Evolutionary conservation across 1,140 invertebrate genomes (phyloP), one percentile per base, ranked within the genome.

Genomic region (Eupristina koningsbergeri): DNA sequence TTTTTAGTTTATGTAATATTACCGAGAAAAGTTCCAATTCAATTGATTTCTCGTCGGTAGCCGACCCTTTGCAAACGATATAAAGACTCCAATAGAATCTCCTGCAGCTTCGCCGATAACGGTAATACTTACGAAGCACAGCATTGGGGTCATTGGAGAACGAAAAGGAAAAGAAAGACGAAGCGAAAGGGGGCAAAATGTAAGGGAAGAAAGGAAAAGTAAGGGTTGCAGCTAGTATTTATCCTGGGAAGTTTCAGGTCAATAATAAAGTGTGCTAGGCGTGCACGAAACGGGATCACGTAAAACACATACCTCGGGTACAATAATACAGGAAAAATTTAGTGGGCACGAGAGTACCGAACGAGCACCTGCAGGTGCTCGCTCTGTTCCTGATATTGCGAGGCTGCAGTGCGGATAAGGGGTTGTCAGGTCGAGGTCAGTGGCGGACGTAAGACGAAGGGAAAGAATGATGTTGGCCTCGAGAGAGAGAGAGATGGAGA

Each of bases 21-120:
- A 67, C 34, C 31, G 22, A 67, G 3, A 5, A 67, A 36, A 67
- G 6, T 71, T 19, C 0, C 22, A n/a, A 11, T 31, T 22, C 36
- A n/a, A 71, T 71, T 71, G 67, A 7, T 58, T 71, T 41, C 22
- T 41, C 19, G 36, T 41, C 36, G 17, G 36, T 39, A 36, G 29
- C 39, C 22, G 8, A 22, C 11, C 19, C 77, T 50, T 29, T 36
- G 2, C 22, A 61, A 75, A 61, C 58, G 53, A 58, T 36, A 81
- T 61, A 75, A 75, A 75, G 71, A 75, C 64, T 75, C 61, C 71
- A 63, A 81, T 63, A 58, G 53, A 53, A 64, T 71, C 26, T 34
- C n/a, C 29, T 71, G 0, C 69, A 50, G 34, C 45, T 69, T 15
- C 17, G 34, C 19, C 73, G 19, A 73, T 50, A 47, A 53, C 22